A percentile compares a stretch with the other conserved stretches of the same genome.
These are phyloP conservation scores for Morone chrysops DNA, from an alignment of 2,113 vertebrate genomes.

Conservation along the genomic window DNA sequence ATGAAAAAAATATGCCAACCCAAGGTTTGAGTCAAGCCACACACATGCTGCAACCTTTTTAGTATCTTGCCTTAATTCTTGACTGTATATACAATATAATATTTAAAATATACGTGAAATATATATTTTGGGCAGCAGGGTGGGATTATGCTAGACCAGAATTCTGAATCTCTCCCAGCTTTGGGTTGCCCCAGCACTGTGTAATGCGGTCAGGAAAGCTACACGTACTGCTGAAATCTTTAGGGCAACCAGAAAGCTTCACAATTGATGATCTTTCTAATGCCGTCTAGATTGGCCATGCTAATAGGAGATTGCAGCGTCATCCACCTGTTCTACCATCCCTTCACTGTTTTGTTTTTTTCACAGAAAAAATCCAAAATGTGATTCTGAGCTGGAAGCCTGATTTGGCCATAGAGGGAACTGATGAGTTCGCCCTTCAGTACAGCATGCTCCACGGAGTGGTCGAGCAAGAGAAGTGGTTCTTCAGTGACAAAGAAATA, in stretches of 20 bases:
- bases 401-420: constrained; percentile 63
- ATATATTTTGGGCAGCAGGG: neutral
- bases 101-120: neutral
- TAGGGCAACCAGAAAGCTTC: neutral
- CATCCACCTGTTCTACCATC: neutral
- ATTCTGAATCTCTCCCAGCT: neutral
- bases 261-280: neutral
- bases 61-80: neutral
- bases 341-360: neutral
- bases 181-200: neutral
- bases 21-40: neutral
- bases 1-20: neutral
- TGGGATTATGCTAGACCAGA: neutral
- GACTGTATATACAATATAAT: neutral
- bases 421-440: constrained; percentile 43
- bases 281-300: too few relatives aligned
- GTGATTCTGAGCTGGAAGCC: constrained; percentile 49
- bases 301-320: too few relatives aligned
- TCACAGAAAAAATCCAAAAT: constrained; percentile 70
- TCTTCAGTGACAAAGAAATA: constrained; percentile 60
- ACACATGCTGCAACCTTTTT: neutral
- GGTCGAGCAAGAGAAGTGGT: constrained; percentile 67
- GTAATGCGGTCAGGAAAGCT: neutral
- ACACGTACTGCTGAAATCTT: neutral
- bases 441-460: constrained; percentile 69